These are phyloP conservation scores for Cyphomyrus plagiostoma DNA, from an alignment of 2,113 vertebrate species.

Conservation along the genomic window DNA sequence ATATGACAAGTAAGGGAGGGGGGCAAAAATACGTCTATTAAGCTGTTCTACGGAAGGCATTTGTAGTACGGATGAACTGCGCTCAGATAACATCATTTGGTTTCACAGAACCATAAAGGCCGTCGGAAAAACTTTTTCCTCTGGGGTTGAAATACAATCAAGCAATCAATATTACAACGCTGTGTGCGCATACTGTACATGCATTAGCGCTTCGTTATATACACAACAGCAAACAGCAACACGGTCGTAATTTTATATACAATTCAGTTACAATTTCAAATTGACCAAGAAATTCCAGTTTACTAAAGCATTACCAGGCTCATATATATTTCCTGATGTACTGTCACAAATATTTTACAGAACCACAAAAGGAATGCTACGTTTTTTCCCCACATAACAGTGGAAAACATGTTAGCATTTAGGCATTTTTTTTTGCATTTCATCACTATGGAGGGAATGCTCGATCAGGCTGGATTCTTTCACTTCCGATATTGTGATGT, in stretches of 20 bases:
- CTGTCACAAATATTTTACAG: neutral
- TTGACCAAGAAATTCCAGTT: neutral
- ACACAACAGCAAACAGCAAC: neutral
- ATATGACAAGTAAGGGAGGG: neutral
- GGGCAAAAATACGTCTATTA: neutral
- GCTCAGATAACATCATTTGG: neutral
- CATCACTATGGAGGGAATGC: neutral
- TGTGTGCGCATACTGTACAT: neutral
- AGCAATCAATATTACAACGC: neutral
- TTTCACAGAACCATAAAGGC: neutral
- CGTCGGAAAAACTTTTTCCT: neutral
- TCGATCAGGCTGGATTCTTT: neutral
- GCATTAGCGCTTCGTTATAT: neutral
- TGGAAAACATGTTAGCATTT: neutral
- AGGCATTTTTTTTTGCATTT: neutral
- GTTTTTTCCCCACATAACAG: neutral
- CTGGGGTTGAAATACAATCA: neutral
- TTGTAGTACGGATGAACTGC: neutral
- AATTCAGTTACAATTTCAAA: neutral
- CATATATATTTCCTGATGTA: neutral
- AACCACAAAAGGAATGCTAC: neutral
- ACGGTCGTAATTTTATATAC: neutral
- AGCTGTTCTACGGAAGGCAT: neutral
- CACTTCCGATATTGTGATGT: neutral
- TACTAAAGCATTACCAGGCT: neutral